Evolutionary conservation across 2,888 invertebrate genomes (phyloP).

Genomic region (Dryomyza anilis): DNA sequence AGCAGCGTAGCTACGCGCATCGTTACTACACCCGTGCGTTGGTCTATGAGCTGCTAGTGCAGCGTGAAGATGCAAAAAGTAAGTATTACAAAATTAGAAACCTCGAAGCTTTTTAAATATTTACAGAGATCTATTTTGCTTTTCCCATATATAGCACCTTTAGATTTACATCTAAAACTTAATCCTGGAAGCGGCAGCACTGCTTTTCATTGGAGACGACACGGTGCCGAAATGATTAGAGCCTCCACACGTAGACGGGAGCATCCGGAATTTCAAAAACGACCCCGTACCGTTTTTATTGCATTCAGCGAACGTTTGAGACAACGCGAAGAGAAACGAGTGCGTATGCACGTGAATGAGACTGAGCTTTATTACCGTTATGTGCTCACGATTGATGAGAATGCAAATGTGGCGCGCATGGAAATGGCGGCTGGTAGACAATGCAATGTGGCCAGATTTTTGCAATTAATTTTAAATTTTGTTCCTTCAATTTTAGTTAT

Average conservation of each 20-base stretch:
- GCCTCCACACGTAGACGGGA: conserved; percentile 52
- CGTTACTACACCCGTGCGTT: conserved; percentile 59
- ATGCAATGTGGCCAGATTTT: not conserved
- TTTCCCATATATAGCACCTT: conserved; percentile 33
- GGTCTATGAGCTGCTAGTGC: conserved; percentile 53
- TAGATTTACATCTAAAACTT: conserved; percentile 41
- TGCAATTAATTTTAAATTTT: not conserved
- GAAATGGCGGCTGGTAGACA: conserved; percentile 54
- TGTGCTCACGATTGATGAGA: conserved; percentile 65
- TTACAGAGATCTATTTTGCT: conserved; percentile 1
- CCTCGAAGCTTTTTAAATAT: not conserved
- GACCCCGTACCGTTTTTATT: conserved; percentile 44
- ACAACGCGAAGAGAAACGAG: conserved; percentile 39
- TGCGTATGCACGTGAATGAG: too few relatives aligned
- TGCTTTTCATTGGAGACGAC: not conserved
- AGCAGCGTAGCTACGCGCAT: conserved; percentile 57
- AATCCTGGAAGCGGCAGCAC: conserved; percentile 15
- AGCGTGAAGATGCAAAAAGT: conserved; percentile 25
- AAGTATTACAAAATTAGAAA: not conserved
- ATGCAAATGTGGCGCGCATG: conserved; percentile 61
- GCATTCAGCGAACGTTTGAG: conserved; percentile 47
- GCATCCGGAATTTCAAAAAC: conserved; percentile 45
- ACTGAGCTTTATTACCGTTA: conserved; percentile 60
- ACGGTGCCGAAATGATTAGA: conserved; percentile 33
- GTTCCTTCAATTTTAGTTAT: not conserved